Evolutionary conservation across 1,140 invertebrate species (phyloP).

Genomic region (Drosophila mayri): DNA sequence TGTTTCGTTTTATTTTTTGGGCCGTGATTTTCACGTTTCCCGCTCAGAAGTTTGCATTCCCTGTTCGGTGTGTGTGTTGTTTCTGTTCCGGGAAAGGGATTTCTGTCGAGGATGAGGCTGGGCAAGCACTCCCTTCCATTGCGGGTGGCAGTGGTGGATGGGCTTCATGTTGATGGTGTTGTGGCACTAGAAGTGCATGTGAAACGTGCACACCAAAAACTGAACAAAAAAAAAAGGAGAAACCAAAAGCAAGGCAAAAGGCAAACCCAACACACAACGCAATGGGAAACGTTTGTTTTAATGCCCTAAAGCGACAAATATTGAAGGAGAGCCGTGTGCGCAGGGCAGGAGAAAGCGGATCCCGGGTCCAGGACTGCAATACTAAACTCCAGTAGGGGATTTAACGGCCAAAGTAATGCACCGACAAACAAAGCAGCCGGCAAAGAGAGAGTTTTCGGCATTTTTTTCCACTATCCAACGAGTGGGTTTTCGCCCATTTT

Average conservation of each 20-base stretch:
- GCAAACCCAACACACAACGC: constrained; percentile 64
- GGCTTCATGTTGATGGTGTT: constrained; percentile 52
- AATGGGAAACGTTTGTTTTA: constrained; percentile 80
- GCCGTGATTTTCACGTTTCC: constrained; percentile 73
- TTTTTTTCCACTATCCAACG: neutral
- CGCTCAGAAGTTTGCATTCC: constrained; percentile 57
- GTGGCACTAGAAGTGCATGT: constrained; percentile 72
- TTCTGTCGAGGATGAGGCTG: neutral
- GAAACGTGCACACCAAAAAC: constrained; percentile 59
- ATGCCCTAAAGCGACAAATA: constrained; percentile 82
- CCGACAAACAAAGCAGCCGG: constrained; percentile 77
- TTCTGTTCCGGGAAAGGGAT: constrained; percentile 37
- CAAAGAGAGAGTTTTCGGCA: constrained; percentile 36
- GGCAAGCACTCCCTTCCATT: neutral
- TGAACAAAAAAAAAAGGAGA: neutral
- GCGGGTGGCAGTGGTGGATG: neutral
- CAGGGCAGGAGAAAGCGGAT: constrained; percentile 1
- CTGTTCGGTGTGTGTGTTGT: constrained; percentile 21
- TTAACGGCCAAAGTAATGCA: constrained; percentile 81
- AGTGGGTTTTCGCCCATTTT: constrained; percentile 24
- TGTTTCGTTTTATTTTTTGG: constrained; percentile 69
- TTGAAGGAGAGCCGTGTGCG: constrained; percentile 54
- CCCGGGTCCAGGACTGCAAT: constrained; percentile 26
- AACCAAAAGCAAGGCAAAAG: constrained; percentile 45
- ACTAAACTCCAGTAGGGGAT: constrained; percentile 66